phyloP scores from a whole-genome alignment of 2,113 vertebrate species.

The Psophia crepitans region DNA sequence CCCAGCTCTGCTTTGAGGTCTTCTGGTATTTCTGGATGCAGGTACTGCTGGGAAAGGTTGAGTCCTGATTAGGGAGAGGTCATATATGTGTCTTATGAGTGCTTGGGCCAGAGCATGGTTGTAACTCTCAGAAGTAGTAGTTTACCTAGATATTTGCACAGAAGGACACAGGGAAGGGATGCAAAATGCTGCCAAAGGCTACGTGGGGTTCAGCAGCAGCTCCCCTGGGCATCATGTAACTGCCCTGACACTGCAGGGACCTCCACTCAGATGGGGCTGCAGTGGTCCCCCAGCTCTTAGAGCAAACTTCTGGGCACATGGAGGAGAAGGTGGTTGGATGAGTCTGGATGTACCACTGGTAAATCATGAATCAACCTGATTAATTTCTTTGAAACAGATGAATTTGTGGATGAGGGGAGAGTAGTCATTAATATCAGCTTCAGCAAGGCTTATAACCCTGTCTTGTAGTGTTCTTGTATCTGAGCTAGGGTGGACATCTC shows the following conservation, averaged over 20 bases:
- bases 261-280: background rate
- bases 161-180: background rate
- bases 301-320: background rate
- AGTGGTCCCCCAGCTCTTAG: background rate
- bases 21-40: background rate
- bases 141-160: background rate
- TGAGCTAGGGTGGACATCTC: background rate
- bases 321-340: background rate
- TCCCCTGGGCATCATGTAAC: background rate
- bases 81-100: background rate
- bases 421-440: background rate
- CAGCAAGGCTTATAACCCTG: background rate
- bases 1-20: background rate
- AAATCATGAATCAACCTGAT: background rate
- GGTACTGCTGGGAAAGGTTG: background rate
- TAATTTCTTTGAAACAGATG: background rate
- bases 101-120: background rate
- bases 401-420: background rate
- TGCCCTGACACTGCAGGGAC: background rate
- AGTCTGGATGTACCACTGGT: background rate
- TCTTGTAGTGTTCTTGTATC: background rate
- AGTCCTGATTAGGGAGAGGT: background rate
- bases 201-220: background rate
- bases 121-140: background rate
- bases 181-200: background rate